Conservation (phyloP, 2,888 invertebrate species). For the Phragmatobia fuliginosa region DNA sequence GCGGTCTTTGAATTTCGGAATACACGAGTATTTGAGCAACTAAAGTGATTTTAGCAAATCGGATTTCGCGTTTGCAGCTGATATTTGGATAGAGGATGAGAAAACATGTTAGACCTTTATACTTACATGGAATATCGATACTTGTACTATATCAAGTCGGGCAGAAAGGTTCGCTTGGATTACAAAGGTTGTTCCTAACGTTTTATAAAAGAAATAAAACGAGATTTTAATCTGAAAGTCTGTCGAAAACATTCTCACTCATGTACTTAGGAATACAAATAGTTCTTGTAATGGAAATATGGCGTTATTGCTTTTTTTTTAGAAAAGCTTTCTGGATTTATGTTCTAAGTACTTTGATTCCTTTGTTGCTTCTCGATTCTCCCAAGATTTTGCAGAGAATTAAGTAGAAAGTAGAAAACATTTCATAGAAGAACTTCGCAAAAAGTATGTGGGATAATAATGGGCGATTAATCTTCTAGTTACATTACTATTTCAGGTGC, state of each 20-base stretch:
- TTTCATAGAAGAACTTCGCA: background rate
- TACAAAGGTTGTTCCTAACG: background rate
- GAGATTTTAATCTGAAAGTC: background rate
- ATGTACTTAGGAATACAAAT: background rate
- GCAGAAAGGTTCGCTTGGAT: background rate
- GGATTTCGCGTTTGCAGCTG: constrained; percentile 30
- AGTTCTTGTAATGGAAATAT: background rate
- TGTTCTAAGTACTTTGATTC: background rate
- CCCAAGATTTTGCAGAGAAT: background rate
- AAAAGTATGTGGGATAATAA: background rate
- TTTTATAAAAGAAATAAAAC: background rate
- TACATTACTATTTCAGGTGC: too few species aligned
- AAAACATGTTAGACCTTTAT: constrained; percentile 7
- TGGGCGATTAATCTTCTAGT: background rate
- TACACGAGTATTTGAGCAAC: constrained; percentile 18
- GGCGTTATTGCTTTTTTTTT: background rate
- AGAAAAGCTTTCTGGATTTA: background rate
- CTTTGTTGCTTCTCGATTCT: background rate
- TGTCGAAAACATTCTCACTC: background rate
- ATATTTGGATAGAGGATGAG: constrained; percentile 11
- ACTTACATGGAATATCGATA: background rate
- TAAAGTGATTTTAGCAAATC: constrained; percentile 45
- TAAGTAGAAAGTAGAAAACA: background rate
- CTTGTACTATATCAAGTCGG: background rate
- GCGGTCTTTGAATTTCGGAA: constrained; percentile 39